phyloP scores from a whole-genome alignment of 2,797 vertebrate species.

The Melanotaenia pygmaea region DNA sequence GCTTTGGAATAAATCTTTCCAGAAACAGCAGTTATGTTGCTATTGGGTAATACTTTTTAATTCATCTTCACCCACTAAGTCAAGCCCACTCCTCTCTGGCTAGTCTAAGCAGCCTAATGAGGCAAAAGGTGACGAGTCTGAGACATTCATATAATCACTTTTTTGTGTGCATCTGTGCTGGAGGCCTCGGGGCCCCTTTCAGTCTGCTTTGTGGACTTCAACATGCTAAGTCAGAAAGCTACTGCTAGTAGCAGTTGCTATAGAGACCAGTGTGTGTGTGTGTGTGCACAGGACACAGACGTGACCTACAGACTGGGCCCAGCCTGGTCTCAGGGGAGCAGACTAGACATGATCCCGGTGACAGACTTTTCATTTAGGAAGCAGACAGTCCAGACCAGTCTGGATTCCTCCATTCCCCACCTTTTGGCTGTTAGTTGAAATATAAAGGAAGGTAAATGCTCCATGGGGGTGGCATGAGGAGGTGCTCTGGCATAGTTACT shows the following conservation, averaged over 20 bases:
- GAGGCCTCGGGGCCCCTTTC: conserved; percentile 61
- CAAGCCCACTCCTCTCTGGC: conserved; percentile 4
- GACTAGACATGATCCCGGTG: conserved; percentile 87
- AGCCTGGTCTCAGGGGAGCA: conserved; percentile 78
- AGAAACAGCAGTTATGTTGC: neutral
- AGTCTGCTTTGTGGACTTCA: conserved; percentile 49
- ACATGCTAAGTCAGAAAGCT: conserved; percentile 38
- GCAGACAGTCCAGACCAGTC: conserved; percentile 29
- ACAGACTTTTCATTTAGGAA: conserved; percentile 68
- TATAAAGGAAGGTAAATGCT: conserved; percentile 28
- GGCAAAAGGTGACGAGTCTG: conserved; percentile 66
- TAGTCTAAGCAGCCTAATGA: conserved; percentile 54
- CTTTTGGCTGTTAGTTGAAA: conserved; percentile 36
- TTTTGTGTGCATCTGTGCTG: conserved; percentile 71
- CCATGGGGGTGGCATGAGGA: conserved; percentile 8
- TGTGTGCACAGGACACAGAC: conserved; percentile 73
- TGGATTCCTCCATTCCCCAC: neutral
- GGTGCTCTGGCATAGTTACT: conserved; percentile 18
- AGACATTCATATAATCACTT: conserved; percentile 75
- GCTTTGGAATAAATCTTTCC: neutral
- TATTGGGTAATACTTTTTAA: neutral
- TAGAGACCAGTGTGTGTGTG: conserved; percentile 70
- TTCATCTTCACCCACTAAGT: neutral
- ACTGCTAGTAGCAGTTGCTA: conserved; percentile 69
- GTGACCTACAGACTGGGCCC: conserved; percentile 75